Percentiles rank a stretch among this genome's conserved stretches.
These are phyloP conservation scores for Palythoa heliodiscus DNA, from an alignment of 92 coral and sea anemone species.

Conservation along the genomic window DNA sequence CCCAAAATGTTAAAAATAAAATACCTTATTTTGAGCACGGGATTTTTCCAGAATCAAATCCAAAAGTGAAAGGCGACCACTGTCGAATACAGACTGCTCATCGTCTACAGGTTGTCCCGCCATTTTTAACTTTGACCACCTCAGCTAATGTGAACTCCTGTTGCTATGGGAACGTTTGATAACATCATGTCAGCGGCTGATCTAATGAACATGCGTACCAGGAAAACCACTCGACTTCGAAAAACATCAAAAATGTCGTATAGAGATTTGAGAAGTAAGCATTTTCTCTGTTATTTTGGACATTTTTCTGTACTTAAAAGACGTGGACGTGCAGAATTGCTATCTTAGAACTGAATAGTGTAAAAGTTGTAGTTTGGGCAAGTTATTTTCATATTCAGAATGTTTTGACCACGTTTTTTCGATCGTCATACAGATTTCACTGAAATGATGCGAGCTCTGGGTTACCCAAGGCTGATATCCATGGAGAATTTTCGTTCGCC, in stretches of 20 bases:
- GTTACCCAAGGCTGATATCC: constrained; percentile 96
- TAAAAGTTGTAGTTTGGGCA: not conserved
- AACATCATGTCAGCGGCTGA: constrained; percentile 77
- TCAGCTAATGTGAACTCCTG: not conserved
- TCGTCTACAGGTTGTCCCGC: constrained; percentile 86
- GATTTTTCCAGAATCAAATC: constrained; percentile 90
- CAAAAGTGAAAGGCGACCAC: constrained; percentile 81
- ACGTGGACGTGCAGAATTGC: not conserved
- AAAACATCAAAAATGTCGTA: constrained; percentile 84
- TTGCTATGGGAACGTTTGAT: constrained; percentile 62
- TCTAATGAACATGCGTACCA: constrained; percentile 73
- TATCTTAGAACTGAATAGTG: not conserved
- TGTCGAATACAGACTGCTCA: constrained; percentile 77
- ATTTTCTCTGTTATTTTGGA: not conserved
- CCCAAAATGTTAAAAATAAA: not conserved
- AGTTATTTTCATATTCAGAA: not conserved
- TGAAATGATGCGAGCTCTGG: constrained; percentile 99
- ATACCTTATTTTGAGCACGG: constrained; percentile 96
- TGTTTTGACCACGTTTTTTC: constrained; percentile 35
- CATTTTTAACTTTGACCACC: constrained; percentile 63
- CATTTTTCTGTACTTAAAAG: not conserved
- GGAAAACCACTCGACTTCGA: constrained; percentile 9
- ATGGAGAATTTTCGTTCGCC: constrained; percentile 99
- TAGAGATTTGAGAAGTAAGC: constrained; percentile 98
- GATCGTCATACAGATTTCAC: constrained; percentile 77